These are phyloP conservation scores for Drosophila fulvimacula DNA, from an alignment of 2,888 invertebrate species.

Conservation along the genomic window DNA sequence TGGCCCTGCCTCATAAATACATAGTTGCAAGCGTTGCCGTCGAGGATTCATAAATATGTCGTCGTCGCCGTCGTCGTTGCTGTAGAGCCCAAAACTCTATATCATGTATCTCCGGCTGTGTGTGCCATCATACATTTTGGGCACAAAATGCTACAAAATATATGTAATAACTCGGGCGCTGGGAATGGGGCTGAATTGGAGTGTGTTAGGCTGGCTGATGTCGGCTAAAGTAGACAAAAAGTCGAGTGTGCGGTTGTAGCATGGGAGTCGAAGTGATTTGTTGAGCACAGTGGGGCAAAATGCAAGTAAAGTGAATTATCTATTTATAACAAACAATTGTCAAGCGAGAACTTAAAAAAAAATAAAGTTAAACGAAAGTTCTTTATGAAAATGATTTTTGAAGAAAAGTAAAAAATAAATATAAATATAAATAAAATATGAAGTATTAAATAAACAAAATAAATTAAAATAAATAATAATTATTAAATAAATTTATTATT, in stretches of 20 bases:
- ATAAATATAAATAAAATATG: too few species aligned
- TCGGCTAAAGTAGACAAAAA: constrained; percentile 52
- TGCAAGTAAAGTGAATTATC: too few species aligned
- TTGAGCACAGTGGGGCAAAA: constrained; percentile 36
- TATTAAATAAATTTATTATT: too few species aligned
- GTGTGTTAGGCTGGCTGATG: constrained; percentile 19
- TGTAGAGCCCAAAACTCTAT: constrained; percentile 55
- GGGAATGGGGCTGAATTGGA: constrained; percentile 21
- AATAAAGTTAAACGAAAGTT: too few species aligned
- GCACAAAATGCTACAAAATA: constrained; percentile 77
- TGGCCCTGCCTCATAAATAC: constrained; percentile 53
- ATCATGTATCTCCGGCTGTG: constrained; percentile 53
- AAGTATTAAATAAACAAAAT: too few species aligned
- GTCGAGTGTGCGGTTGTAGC: constrained; percentile 11
- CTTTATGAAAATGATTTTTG: too few species aligned
- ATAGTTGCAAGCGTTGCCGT: constrained; percentile 51
- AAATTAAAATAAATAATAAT: too few species aligned
- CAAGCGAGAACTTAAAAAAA: background rate
- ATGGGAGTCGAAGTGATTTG: constrained; percentile 30
- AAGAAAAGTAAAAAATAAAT: too few species aligned
- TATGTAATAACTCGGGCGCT: constrained; percentile 63
- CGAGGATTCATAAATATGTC: constrained; percentile 73
- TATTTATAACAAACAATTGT: background rate
- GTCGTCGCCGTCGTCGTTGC: constrained; percentile 58
- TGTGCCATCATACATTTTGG: constrained; percentile 67